A percentile compares a stretch with the other conserved stretches of the same genome.
Conservation (phyloP, 2,113 vertebrate genomes). For the Gymnorhina tibicen region DNA sequence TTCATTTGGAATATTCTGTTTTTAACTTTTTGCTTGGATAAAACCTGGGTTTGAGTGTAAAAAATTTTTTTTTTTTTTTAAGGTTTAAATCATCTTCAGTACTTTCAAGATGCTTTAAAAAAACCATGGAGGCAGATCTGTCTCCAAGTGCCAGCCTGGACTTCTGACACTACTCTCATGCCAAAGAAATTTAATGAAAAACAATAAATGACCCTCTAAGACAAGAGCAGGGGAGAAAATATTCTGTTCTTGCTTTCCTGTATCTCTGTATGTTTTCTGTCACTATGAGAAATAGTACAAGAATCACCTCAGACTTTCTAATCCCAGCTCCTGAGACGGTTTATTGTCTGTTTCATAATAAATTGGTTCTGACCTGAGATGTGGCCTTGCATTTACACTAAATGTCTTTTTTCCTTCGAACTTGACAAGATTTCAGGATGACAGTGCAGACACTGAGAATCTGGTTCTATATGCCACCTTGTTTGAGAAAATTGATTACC, state of each 20-base stretch:
- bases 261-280: neutral
- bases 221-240: neutral
- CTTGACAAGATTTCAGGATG: neutral
- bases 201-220: neutral
- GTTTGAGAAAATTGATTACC: neutral
- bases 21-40: neutral
- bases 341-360: neutral
- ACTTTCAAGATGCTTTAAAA: neutral
- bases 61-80: neutral
- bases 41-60: neutral
- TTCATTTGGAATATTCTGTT: neutral
- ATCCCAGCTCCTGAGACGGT: neutral
- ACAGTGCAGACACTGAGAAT: neutral
- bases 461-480: neutral
- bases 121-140: neutral
- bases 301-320: neutral
- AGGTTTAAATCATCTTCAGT: neutral
- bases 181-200: neutral
- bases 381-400: neutral
- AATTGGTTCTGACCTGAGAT: neutral
- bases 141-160: neutral
- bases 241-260: neutral
- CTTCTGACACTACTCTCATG: neutral
- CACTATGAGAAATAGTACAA: neutral
- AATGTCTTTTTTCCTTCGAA: neutral